Evolutionary conservation across 2,113 vertebrate species (phyloP), one percentile per base, ranked within the genome.

Genomic region (Atlantisia rogersi): DNA sequence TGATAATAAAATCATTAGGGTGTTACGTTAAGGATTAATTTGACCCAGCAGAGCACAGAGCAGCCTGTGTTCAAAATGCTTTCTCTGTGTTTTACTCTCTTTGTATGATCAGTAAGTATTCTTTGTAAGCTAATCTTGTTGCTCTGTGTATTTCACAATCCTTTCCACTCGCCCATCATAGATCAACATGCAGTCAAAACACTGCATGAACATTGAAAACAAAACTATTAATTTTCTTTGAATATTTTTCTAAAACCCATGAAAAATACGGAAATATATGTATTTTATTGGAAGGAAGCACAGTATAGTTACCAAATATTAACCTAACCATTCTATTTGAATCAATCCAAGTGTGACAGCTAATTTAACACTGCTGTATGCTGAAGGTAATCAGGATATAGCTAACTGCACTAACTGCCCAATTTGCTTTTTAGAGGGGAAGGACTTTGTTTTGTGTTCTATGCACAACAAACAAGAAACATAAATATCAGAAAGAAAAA

Each of bases 331-430:
- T 92, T 91, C 35, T 52, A 32, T 84, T 90, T 75, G 46, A 91
- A 86, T 94, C 58, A 86, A 64, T 90, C 16, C 11, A 68, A 81
- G 79, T 59, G 40, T 68, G 42, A 12, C 28, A 40, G 8, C 16
- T 88, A 79, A 93, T 67, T 44, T 80, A 81, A 79, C 35, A 35
- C 65, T 64, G 25, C 32, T 83, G 16, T 35, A 15, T 71, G 37
- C 52, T 89, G 65, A 84, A 94, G 81, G 21, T 94, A 83, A 93
- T 71, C n/a, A 64, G 35, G 58, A 42, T 78, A 68, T 92, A 71
- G 40, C n/a, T 86, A 79, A 70, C 20, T 52, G 52, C 32, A 74
- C 19, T 82, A 50, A 79, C 75, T 56, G 11, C 8, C 5, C 32
- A 25, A 25, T 86, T 80, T 63, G 11, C 40, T 46, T 71, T 59